phyloP scores from a whole-genome alignment of 2,888 invertebrate species.

The Drosophila prolongata region DNA sequence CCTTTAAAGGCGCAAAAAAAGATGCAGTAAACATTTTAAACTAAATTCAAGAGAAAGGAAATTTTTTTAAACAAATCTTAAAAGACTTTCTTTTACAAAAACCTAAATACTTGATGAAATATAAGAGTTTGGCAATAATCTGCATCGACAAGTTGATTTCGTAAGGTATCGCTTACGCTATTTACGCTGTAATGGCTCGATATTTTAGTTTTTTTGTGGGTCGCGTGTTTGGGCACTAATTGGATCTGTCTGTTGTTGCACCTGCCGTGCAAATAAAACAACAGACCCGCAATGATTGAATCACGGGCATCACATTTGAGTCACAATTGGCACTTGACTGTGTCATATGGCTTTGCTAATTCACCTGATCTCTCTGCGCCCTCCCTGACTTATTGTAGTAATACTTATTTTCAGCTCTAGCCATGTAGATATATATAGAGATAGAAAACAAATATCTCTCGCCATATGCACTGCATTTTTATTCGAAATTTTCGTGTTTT shows the following conservation, averaged over 20 bases:
- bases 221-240: constrained; percentile 35
- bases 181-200: constrained; percentile 10
- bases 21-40: too few relatives aligned
- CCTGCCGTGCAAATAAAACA: constrained; percentile 28
- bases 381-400: constrained; percentile 5
- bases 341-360: constrained; percentile 22
- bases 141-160: not conserved
- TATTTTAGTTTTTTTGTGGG: constrained; percentile 8
- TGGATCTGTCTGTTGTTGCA: constrained; percentile 29
- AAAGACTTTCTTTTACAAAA: not conserved
- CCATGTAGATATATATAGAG: not conserved
- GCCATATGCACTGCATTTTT: constrained; percentile 33
- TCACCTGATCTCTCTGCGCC: constrained; percentile 25
- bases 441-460: constrained; percentile 18
- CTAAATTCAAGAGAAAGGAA: too few relatives aligned
- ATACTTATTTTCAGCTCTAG: not conserved
- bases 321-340: constrained; percentile 60
- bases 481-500: constrained; percentile 31
- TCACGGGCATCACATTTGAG: constrained; percentile 54
- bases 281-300: constrained; percentile 51
- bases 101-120: not conserved
- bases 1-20: too few relatives aligned
- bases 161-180: constrained; percentile 19
- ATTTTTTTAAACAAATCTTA: too few relatives aligned
- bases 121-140: not conserved